phyloP scores from a whole-genome alignment of 2,113 vertebrate species.

The Phyllostomus hastatus region DNA sequence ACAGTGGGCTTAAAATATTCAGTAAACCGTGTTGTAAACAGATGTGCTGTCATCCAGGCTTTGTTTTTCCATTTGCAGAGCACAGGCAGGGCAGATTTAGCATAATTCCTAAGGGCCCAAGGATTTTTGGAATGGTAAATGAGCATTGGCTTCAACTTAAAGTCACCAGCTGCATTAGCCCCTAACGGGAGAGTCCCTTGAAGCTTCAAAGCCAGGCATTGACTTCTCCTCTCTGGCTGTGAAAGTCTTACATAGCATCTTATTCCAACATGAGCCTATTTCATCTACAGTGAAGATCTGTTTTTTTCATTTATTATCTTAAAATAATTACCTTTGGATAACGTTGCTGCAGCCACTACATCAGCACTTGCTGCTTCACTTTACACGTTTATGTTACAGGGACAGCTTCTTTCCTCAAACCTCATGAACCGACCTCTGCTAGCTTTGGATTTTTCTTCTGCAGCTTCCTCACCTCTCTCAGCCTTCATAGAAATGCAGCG shows the following conservation, averaged over 20 bases:
- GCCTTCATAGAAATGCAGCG: background rate
- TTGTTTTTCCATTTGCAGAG: too few relatives aligned
- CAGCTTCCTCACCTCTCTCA: background rate
- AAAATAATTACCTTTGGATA: background rate
- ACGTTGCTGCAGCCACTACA: background rate
- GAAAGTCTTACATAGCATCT: background rate
- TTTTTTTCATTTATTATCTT: background rate
- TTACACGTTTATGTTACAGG: background rate
- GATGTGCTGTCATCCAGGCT: too few relatives aligned
- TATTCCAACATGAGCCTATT: background rate
- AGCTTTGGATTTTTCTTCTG: background rate
- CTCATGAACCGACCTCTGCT: background rate
- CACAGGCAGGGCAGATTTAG: too few relatives aligned
- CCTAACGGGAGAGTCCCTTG: too few relatives aligned
- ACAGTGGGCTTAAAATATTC: too few relatives aligned
- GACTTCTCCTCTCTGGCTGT: too few relatives aligned
- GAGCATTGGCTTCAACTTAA: too few relatives aligned
- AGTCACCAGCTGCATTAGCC: too few relatives aligned
- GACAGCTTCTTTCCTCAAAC: background rate
- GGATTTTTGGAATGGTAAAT: too few relatives aligned
- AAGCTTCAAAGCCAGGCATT: too few relatives aligned
- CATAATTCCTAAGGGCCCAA: too few relatives aligned
- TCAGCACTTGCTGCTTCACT: background rate
- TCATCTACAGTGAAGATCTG: background rate
- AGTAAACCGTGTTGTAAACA: too few relatives aligned